These are phyloP conservation scores for Anas bahamensis DNA, from an alignment of 2,797 vertebrate species.

Conservation along the genomic window DNA sequence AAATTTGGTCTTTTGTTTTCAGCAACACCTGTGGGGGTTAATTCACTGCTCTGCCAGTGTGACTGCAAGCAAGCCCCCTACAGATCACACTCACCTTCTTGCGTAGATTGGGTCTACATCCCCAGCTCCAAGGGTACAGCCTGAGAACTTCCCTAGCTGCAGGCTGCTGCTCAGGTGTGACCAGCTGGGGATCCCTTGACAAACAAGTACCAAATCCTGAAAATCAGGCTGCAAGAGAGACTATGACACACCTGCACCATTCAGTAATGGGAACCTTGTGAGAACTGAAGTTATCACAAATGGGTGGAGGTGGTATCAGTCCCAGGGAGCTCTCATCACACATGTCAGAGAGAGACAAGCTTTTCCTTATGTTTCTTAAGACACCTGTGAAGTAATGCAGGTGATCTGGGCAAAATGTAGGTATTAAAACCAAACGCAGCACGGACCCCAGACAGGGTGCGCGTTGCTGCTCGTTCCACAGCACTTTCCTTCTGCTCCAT, in stretches of 20 bases:
- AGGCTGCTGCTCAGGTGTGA: not conserved
- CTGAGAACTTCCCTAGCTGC: not conserved
- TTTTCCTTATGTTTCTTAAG: not conserved
- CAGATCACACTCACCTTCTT: not conserved
- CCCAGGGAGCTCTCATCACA: not conserved
- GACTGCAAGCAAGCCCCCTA: not conserved
- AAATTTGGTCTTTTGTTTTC: not conserved
- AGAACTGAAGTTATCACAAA: not conserved
- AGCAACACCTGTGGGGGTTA: not conserved
- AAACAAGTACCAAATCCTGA: not conserved
- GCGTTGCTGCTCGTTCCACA: not conserved
- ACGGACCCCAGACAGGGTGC: not conserved
- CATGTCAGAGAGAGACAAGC: not conserved
- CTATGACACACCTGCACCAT: not conserved
- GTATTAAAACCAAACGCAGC: not conserved
- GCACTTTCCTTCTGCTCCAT: not conserved
- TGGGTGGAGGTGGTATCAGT: not conserved
- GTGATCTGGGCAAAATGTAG: not conserved
- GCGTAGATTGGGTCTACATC: not conserved
- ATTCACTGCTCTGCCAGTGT: not conserved
- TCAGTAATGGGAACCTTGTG: not conserved
- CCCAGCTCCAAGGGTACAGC: not conserved
- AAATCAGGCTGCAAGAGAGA: not conserved
- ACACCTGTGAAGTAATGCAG: not conserved
- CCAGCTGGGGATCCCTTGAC: not conserved